These are phyloP conservation scores for Holacanthella duospinosa DNA, from an alignment of 2,888 invertebrate genomes.

Conservation along the genomic window DNA sequence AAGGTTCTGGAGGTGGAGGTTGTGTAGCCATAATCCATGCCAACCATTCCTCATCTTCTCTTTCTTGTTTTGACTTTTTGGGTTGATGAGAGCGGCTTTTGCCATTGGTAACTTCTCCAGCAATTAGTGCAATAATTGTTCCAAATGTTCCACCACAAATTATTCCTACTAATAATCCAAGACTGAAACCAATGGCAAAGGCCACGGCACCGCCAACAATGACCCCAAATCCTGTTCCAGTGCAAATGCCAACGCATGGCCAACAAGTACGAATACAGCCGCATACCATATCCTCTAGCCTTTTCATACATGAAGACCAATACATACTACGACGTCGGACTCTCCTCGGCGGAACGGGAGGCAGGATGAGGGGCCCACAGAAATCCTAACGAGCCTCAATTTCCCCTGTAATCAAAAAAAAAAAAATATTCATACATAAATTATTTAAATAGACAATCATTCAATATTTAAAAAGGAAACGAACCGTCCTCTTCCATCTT, in stretches of 20 bases:
- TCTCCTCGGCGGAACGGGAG: conserved; percentile 3
- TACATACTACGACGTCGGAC: conserved; percentile 11
- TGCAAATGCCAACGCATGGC: conserved; percentile 37
- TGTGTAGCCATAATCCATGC: conserved; percentile 37
- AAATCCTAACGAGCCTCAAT: conserved; percentile 10
- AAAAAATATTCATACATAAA: background rate
- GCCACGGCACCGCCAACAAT: conserved; percentile 35
- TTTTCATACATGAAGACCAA: conserved; percentile 25
- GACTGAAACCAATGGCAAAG: conserved; percentile 36
- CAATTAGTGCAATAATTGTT: conserved; percentile 36
- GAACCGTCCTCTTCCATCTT: conserved; percentile 80
- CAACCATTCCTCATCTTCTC: conserved; percentile 38
- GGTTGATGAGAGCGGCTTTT: conserved; percentile 34
- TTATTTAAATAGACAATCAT: background rate
- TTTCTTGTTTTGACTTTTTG: conserved; percentile 38
- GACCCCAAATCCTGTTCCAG: conserved; percentile 26
- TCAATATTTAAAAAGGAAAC: background rate
- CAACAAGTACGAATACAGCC: conserved; percentile 37
- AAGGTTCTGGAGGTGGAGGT: conserved; percentile 15
- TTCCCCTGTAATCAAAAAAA: background rate
- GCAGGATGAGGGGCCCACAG: conserved; percentile 7
- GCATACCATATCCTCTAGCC: conserved; percentile 34
- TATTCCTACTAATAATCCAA: conserved; percentile 33
- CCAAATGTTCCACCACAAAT: conserved; percentile 37
- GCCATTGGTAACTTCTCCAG: conserved; percentile 37